A percentile compares a stretch with the other conserved stretches of the same genome.
Evolutionary conservation across 2,797 vertebrate genomes (phyloP).

Genomic region (Pipistrellus pipistrellus): DNA sequence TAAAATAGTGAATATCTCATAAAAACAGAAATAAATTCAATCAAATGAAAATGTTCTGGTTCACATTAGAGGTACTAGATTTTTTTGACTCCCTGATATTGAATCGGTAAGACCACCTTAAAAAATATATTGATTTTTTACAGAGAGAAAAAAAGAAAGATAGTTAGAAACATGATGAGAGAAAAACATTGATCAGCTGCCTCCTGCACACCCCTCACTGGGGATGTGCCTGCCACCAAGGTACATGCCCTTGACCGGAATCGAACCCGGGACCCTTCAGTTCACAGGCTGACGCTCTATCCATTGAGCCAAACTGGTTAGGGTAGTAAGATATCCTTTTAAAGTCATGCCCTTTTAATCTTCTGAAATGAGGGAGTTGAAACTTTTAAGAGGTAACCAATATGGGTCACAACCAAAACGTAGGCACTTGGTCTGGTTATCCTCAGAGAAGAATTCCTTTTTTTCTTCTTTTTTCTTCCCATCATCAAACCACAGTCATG

Average conservation of each 20-base stretch:
- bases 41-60: constrained; percentile 28
- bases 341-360: neutral
- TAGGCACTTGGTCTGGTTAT: neutral
- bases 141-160: too few relatives aligned
- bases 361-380: neutral
- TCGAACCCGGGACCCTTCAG: too few relatives aligned
- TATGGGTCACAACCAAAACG: neutral
- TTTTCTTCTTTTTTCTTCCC: too few relatives aligned
- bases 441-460: neutral
- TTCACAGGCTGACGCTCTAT: too few relatives aligned
- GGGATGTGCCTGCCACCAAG: too few relatives aligned
- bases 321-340: neutral
- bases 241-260: too few relatives aligned
- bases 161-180: too few relatives aligned
- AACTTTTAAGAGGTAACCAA: constrained; percentile 24
- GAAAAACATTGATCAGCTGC: too few relatives aligned
- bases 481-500: neutral
- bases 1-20: neutral
- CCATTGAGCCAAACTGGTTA: too few relatives aligned
- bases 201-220: too few relatives aligned
- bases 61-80: neutral
- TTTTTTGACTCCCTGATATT: neutral
- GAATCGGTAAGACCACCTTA: neutral
- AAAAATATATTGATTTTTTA: too few relatives aligned
- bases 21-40: constrained; percentile 32